These are phyloP conservation scores for Tylochromis polylepis DNA, from an alignment of 2,113 vertebrate species.

Conservation along the genomic window DNA sequence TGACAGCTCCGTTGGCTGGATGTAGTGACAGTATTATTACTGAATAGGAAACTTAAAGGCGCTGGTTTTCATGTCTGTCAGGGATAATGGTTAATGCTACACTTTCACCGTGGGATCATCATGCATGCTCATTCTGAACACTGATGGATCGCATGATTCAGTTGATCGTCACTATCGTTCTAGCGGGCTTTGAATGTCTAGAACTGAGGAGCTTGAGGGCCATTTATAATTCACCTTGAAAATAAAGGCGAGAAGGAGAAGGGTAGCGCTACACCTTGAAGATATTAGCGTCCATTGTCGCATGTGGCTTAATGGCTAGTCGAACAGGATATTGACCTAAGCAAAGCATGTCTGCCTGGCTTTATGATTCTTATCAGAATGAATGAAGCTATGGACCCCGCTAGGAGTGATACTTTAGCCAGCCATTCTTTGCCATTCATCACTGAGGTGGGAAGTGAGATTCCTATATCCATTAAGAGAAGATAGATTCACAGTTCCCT, in stretches of 20 bases:
- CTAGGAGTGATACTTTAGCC: slow-evolving; percentile 66
- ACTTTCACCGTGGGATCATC: slow-evolving; percentile 27
- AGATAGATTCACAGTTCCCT: slow-evolving; percentile 69
- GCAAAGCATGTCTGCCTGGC: slow-evolving; percentile 51
- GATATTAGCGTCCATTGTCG: slow-evolving; percentile 66
- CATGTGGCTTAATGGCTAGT: slow-evolving; percentile 61
- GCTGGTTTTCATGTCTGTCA: slow-evolving; percentile 30
- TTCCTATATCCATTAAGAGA: slow-evolving; percentile 69
- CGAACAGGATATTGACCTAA: slow-evolving; percentile 70
- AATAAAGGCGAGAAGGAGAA: slow-evolving; percentile 57
- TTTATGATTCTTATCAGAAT: slow-evolving; percentile 74
- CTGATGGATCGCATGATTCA: slow-evolving; percentile 51
- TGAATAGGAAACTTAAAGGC: slow-evolving; percentile 38
- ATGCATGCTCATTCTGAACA: slow-evolving; percentile 27
- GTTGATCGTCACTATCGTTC: slow-evolving; percentile 25
- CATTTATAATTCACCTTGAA: slow-evolving; percentile 72
- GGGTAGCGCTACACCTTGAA: slow-evolving; percentile 48
- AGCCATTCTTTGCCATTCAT: slow-evolving; percentile 62
- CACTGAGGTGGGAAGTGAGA: slow-evolving; percentile 61
- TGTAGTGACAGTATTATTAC: slow-evolving; percentile 33
- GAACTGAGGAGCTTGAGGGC: slow-evolving; percentile 17
- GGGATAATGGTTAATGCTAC: slow-evolving; percentile 38
- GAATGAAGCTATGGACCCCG: slow-evolving; percentile 48
- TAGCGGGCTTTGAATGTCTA: not conserved
- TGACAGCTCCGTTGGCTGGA: slow-evolving; percentile 32